Conservation (phyloP, 2,888 invertebrate genomes). For the Pandemis heparana region DNA sequence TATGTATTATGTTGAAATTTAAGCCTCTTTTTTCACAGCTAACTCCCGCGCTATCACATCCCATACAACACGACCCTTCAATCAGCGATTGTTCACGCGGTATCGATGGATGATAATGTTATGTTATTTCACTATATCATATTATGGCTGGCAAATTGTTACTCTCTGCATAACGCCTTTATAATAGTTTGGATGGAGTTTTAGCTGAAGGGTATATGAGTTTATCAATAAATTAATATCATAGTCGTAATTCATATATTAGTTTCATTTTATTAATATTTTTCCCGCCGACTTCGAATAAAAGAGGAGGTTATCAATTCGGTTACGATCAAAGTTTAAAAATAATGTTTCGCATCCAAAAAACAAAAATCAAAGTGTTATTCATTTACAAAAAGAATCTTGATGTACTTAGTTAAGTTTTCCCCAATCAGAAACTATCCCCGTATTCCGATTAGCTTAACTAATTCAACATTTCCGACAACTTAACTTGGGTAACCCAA, state of each 20-base stretch:
- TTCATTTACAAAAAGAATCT: too few relatives aligned
- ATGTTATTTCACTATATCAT: not conserved
- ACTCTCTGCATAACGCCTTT: conserved; percentile 17
- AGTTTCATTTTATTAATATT: too few relatives aligned
- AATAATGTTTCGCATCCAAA: too few relatives aligned
- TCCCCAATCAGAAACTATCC: not conserved
- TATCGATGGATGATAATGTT: conserved; percentile 44
- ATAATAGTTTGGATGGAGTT: not conserved
- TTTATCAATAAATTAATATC: conserved; percentile 12
- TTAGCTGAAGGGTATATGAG: not conserved
- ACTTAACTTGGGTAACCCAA: not conserved
- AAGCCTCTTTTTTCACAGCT: not conserved
- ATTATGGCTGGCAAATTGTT: conserved; percentile 29
- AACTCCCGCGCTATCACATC: conserved; percentile 9
- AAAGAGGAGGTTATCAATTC: too few relatives aligned
- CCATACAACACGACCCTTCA: conserved; percentile 33
- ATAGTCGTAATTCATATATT: not conserved
- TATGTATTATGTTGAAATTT: too few relatives aligned
- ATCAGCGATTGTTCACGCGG: conserved; percentile 48
- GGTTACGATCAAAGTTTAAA: too few relatives aligned
- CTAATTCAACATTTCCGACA: not conserved
- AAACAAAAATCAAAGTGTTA: too few relatives aligned
- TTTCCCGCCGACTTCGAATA: too few relatives aligned
- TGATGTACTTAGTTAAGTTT: too few relatives aligned
- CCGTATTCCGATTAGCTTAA: not conserved